Evolutionary conservation across 2,888 invertebrate genomes (phyloP).

Genomic region (Diaperis boleti): DNA sequence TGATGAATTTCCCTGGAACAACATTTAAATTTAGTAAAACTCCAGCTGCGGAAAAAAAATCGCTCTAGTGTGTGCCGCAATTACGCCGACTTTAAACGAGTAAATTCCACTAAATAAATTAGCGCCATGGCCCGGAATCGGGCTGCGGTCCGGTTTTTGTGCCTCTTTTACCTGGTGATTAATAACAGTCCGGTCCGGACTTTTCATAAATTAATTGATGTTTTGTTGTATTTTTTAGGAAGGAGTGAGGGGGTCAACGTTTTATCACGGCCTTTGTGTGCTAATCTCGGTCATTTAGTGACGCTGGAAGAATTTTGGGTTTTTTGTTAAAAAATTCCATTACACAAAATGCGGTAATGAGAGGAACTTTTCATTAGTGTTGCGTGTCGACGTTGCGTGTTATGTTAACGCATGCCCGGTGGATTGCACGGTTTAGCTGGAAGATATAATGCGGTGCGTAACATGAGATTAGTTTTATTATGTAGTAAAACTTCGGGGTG

Average conservation of each 20-base stretch:
- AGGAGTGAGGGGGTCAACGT: conserved; percentile 12
- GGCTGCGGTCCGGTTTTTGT: conserved; percentile 16
- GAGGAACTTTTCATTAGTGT: conserved; percentile 44
- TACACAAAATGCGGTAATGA: conserved; percentile 42
- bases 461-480: conserved; percentile 8
- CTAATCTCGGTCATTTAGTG: conserved; percentile 38
- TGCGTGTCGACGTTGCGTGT: conserved; percentile 42
- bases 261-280: conserved; percentile 32
- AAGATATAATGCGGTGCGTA: conserved; percentile 12
- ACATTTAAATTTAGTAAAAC: conserved; percentile 37
- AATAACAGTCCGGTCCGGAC: conserved; percentile 22
- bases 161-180: conserved; percentile 27
- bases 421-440: conserved; percentile 19
- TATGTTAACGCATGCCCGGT: conserved; percentile 31
- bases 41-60: conserved; percentile 16
- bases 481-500: no score
- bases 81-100: conserved; percentile 27
- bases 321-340: conserved; percentile 44
- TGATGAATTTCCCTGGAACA: conserved; percentile 62
- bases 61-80: conserved; percentile 20
- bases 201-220: conserved; percentile 38
- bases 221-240: conserved; percentile 27
- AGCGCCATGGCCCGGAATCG: conserved; percentile 9
- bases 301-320: conserved; percentile 22
- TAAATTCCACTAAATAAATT: conserved; percentile 27